Base-by-base conservation (phyloP, 2,113 vertebrate genomes). In the Macheiramphus alcinus region DNA sequence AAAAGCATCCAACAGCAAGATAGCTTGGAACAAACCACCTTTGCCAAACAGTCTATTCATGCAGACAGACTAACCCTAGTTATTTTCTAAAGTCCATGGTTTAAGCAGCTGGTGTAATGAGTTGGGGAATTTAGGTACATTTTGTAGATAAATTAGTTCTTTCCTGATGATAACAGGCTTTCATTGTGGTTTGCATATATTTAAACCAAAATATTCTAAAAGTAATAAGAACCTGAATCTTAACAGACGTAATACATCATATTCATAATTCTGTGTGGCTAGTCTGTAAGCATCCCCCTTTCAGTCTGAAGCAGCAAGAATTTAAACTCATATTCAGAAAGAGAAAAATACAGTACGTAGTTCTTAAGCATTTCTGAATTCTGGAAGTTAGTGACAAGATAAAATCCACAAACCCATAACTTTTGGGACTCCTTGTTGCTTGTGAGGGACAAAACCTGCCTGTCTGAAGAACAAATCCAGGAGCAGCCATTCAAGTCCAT, bases 331-430 rank as follows among this genome's bases (percentile, higher is more conserved):
- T n/a, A 5, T n/a, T 42, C 3, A 12, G 25, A 65, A 74, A 31
- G 9, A 83, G 10, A 40, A 71, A 89, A 86, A n/a, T 17, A 40
- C 3, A 16, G 4, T 14, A 17, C 58, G 4, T 3, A 61, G 34
- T 61, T 43, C 27, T 73, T 47, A 34, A 90, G 5, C 20, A 40
- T 52, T 76, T 68, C 31, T 63, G 42, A 85, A 81, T 65, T 73
- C 25, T 85, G 23, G 22, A 81, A 40, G 13, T 66, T 40, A 76
- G 3, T 9, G 7, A 50, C 25, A 40, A 50, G 12, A 68, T 14
- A 47, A 79, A 43, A 26, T 7, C 2, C 9, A 50, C 7, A 53
- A 80, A 67, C 7, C 5, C 4, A 0, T 48, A 31, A 17, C 3
- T 22, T 23, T 18, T 19, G 21, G 4, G 19, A 13, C 4, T 11